A percentile compares a stretch with the other conserved stretches of the same genome.
Conservation (phyloP, 2,113 vertebrate species). For the Egretta garzetta region DNA sequence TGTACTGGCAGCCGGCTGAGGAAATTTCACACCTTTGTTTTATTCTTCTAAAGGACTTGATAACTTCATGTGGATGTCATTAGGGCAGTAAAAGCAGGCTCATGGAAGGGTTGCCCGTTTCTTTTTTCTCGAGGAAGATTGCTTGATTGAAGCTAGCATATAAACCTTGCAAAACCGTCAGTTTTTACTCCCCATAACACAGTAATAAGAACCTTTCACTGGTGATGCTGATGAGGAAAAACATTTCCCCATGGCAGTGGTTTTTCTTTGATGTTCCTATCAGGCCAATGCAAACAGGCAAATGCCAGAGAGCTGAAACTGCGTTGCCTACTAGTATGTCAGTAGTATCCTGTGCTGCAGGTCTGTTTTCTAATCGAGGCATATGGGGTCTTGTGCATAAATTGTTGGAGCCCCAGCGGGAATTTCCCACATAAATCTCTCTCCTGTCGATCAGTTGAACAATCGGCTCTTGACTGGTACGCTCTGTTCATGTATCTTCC, state of each 20-base stretch:
- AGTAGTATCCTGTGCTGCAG: background rate
- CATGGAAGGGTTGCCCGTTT: background rate
- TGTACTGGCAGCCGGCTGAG: rapidly evolving
- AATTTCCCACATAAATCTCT: background rate
- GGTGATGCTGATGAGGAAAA: background rate
- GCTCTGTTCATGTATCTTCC: background rate
- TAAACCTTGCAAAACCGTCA: background rate
- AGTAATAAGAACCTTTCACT: background rate
- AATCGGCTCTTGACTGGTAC: background rate
- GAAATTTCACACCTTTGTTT: background rate
- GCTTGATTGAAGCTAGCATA: background rate
- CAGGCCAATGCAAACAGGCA: background rate
- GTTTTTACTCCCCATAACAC: background rate
- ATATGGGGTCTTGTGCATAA: background rate
- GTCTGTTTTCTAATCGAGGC: background rate
- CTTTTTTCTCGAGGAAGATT: background rate
- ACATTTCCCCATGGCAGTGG: background rate
- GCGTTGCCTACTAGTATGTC: background rate
- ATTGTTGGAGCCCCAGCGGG: background rate
- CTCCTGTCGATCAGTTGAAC: background rate
- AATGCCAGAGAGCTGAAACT: background rate
- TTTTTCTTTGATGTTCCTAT: background rate
- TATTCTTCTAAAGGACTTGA: background rate
- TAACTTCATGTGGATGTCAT: background rate
- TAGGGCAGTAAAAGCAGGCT: background rate